These are phyloP conservation scores for Aphidoletes aphidimyza DNA, from an alignment of 2,888 invertebrate genomes.

Conservation along the genomic window DNA sequence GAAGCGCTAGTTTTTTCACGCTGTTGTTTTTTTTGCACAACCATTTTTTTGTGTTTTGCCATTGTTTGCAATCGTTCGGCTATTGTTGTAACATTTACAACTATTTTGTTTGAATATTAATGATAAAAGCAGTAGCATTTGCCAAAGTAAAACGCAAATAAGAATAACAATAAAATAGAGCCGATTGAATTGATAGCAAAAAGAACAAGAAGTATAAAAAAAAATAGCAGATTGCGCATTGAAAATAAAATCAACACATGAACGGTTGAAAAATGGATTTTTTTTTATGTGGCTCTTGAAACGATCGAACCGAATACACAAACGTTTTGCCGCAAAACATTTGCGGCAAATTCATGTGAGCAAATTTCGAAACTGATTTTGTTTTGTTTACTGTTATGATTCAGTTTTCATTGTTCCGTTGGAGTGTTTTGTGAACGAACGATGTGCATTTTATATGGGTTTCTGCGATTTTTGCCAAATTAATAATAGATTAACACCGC, in stretches of 20 bases:
- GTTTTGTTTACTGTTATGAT: neutral
- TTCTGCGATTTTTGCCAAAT: conserved; percentile 37
- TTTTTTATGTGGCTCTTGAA: neutral
- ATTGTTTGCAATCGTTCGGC: conserved; percentile 19
- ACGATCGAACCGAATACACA: neutral
- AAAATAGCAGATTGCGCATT: neutral
- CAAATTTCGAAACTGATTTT: neutral
- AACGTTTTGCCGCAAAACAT: too few species aligned
- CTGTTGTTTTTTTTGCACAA: neutral
- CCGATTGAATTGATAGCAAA: conserved; percentile 9
- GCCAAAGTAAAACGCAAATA: conserved; percentile 18
- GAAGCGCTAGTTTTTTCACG: neutral
- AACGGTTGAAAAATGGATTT: neutral
- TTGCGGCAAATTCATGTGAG: too few species aligned
- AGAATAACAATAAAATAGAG: conserved; percentile 12
- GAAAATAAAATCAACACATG: neutral
- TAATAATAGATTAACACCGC: conserved; percentile 40
- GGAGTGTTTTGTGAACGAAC: neutral
- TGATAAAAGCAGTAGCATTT: conserved; percentile 18
- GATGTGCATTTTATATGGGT: conserved; percentile 20
- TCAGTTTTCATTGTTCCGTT: conserved; percentile 47
- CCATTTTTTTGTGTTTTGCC: neutral
- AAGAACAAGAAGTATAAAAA: neutral
- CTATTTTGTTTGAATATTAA: conserved; percentile 50
- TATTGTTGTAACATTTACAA: conserved; percentile 43